Base-by-base conservation (phyloP, 2,113 vertebrate species). In the Dendropsophus ebraccatus region DNA sequence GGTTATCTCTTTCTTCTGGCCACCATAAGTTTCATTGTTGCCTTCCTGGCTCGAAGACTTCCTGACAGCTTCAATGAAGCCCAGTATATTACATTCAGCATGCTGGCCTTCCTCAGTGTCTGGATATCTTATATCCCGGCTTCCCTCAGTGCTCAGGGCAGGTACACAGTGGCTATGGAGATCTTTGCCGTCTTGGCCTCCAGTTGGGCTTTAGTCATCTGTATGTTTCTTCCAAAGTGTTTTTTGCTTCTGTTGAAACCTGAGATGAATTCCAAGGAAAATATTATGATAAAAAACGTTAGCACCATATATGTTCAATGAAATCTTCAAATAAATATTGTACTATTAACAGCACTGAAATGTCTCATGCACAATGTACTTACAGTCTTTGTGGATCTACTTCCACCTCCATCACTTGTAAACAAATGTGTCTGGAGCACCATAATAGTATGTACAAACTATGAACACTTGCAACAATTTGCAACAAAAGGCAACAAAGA, bases 1-100 rank as follows among this genome's bases (percentile, higher is more conserved):
- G 82, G 86, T 14, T 87, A 85, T 62, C 80, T 85, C 32, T 69
- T 58, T 5, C n/a, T 88, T 17, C 16, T 89, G 70, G 82, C 85
- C 35, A 30, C 62, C 13, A 60, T 77, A 10, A 88, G 87, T 47
- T 89, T 89, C 37, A 23, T 47, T 12, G 62, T 88, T 19, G 88
- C 88, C 5, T 89, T 88, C 49, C 17, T 86, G 35, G 69, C 69
- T 17, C 77, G 88, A 12, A 80, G 73, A n/a, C 81, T 88, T 8
- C 87, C 88, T 21, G 88, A 89, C 21, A 87, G 81, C 23, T 89
- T 89, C 81, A 89, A 89, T 50, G 88, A 89, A 60, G 82, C 88
- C 12, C 88, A 82, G 10, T 88, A 86, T 12, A 89, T 88, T 17
- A 89, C 88, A 5, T 89, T 89, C 35, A 89, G 84, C 41, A 88